phyloP scores from a whole-genome alignment of 2,888 invertebrate species.

The Panopea generosa region DNA sequence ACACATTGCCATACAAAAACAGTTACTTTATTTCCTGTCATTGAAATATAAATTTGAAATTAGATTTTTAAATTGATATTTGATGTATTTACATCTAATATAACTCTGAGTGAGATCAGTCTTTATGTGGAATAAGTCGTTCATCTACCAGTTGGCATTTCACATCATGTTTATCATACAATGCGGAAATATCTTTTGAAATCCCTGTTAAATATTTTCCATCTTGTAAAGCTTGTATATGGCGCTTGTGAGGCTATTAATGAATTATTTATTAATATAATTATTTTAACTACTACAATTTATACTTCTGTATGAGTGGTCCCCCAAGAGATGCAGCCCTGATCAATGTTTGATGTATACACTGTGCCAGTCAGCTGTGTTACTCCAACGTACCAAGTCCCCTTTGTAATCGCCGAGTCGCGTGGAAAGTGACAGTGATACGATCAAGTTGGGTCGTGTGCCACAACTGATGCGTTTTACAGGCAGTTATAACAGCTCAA shows the following conservation, averaged over 20 bases:
- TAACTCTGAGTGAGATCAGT: no score
- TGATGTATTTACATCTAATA: no score
- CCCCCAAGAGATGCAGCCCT: neutral
- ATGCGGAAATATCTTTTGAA: no score
- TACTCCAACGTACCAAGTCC: slow-evolving; percentile 28
- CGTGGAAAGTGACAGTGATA: slow-evolving; percentile 41
- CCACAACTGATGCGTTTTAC: slow-evolving; percentile 42
- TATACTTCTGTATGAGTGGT: slow-evolving; percentile 5
- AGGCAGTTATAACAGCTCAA: slow-evolving; percentile 46
- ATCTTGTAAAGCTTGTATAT: no score
- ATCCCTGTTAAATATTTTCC: no score
- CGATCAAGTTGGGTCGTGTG: slow-evolving; percentile 53
- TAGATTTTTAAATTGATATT: no score
- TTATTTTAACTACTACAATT: slow-evolving; percentile 18
- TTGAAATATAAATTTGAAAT: no score
- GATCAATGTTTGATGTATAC: neutral
- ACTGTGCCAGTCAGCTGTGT: slow-evolving; percentile 27
- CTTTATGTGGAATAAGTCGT: no score
- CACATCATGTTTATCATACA: no score
- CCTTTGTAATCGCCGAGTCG: slow-evolving; percentile 42
- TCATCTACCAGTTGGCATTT: no score
- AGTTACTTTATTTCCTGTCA: no score
- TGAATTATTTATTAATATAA: slow-evolving; percentile 30
- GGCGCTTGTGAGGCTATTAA: neutral
- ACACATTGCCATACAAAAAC: no score